A percentile compares a stretch with the other conserved stretches of the same genome.
Evolutionary conservation across 1,140 invertebrate genomes (phyloP).

Genomic region (Triops longicaudatus): DNA sequence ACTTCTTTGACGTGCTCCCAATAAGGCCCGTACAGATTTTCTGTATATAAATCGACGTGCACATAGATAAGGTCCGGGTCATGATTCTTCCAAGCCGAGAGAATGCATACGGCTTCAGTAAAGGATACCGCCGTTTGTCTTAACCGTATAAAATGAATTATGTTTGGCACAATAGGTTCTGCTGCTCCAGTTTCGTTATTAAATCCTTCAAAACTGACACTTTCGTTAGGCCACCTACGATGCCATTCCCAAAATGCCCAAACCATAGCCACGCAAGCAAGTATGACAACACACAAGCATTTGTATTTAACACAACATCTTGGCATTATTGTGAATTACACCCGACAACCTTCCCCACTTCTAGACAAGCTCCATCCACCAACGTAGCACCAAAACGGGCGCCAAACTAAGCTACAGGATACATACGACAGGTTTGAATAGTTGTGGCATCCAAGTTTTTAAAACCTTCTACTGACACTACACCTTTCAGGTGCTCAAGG

Average conservation of each 20-base stretch:
- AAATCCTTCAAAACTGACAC: constrained; percentile 25
- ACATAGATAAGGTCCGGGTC: constrained; percentile 33
- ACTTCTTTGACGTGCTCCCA: constrained; percentile 32
- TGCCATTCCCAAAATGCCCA: not conserved
- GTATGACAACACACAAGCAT: constrained; percentile 1
- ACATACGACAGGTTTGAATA: not conserved
- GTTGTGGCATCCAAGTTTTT: not conserved
- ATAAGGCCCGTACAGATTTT: constrained; percentile 33
- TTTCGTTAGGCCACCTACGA: not conserved
- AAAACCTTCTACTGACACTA: not conserved
- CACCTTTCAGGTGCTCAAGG: constrained; percentile 2
- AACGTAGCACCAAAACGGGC: not conserved
- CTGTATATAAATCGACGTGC: constrained; percentile 31
- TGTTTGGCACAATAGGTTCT: constrained; percentile 33
- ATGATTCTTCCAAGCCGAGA: constrained; percentile 35
- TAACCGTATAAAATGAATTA: constrained; percentile 36
- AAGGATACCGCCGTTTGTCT: constrained; percentile 33
- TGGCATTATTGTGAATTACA: not conserved
- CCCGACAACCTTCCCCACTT: not conserved
- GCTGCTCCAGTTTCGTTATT: constrained; percentile 30
- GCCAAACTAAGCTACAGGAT: not conserved
- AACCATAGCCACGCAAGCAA: not conserved
- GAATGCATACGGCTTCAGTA: constrained; percentile 33
- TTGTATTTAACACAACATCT: not conserved
- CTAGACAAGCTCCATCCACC: not conserved